Conservation (phyloP, 2,113 vertebrate genomes). For the Microcebus griseorufus region DNA sequence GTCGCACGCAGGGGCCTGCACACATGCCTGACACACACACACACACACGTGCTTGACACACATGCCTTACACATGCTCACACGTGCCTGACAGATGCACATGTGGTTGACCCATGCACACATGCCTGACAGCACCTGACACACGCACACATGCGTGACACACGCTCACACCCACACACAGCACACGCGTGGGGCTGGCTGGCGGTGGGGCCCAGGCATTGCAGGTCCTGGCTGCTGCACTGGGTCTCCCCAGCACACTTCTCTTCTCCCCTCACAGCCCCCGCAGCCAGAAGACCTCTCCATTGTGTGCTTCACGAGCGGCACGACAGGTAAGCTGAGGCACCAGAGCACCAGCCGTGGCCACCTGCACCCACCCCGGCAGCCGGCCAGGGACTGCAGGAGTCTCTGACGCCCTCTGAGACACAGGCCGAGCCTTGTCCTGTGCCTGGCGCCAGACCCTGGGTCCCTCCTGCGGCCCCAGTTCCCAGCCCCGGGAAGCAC, state of each 20-base stretch:
- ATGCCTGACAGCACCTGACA: too few species aligned
- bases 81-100: too few species aligned
- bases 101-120: too few species aligned
- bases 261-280: conserved; percentile 88
- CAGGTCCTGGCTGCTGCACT: too few species aligned
- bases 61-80: too few species aligned
- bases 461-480: background rate
- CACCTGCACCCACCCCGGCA: background rate
- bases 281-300: conserved; percentile 93
- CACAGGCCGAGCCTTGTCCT: background rate
- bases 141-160: too few species aligned
- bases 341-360: background rate
- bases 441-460: background rate
- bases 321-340: conserved; percentile 90
- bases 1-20: too few species aligned
- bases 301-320: conserved; percentile 98
- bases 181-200: fast-evolving
- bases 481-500: background rate
- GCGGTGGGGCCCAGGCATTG: background rate
- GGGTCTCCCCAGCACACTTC: background rate
- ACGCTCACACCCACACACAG: background rate
- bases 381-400: background rate
- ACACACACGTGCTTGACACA: too few species aligned
- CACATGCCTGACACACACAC: too few species aligned
- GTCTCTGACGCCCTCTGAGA: background rate